phyloP scores from a whole-genome alignment of 2,113 vertebrate species.

The Rhizomys pruinosus region DNA sequence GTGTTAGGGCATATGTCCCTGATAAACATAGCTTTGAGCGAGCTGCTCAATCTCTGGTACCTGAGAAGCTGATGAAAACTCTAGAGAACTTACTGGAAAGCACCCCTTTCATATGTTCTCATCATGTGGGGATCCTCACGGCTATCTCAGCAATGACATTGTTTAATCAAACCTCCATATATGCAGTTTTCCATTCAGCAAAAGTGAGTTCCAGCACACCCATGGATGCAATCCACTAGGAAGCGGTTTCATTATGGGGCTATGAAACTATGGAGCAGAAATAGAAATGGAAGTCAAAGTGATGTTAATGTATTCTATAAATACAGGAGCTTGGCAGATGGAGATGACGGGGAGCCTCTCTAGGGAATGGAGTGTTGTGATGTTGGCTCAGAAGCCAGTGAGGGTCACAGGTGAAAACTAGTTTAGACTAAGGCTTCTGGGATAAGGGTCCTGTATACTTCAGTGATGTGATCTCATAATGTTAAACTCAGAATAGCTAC shows the following conservation, averaged over 20 bases:
- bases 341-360: not conserved
- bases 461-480: not conserved
- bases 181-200: not conserved
- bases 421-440: not conserved
- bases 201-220: not conserved
- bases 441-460: not conserved
- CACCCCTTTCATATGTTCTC: conserved; percentile 4
- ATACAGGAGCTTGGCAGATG: not conserved
- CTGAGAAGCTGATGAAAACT: conserved; percentile 59
- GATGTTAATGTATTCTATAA: conserved; percentile 10
- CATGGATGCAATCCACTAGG: too few species aligned
- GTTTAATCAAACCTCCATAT: not conserved
- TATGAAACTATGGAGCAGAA: not conserved
- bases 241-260: not conserved
- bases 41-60: conserved; percentile 30
- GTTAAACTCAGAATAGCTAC: not conserved
- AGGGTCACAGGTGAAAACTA: accelerated
- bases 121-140: not conserved
- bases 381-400: not conserved
- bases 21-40: conserved; percentile 54
- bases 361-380: not conserved
- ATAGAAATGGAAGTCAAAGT: not conserved
- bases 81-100: not conserved
- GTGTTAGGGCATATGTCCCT: conserved; percentile 12
- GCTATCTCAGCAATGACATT: conserved; percentile 17